phyloP scores from a whole-genome alignment of 2,113 vertebrate species.

The Melanotaenia duboulayi region DNA sequence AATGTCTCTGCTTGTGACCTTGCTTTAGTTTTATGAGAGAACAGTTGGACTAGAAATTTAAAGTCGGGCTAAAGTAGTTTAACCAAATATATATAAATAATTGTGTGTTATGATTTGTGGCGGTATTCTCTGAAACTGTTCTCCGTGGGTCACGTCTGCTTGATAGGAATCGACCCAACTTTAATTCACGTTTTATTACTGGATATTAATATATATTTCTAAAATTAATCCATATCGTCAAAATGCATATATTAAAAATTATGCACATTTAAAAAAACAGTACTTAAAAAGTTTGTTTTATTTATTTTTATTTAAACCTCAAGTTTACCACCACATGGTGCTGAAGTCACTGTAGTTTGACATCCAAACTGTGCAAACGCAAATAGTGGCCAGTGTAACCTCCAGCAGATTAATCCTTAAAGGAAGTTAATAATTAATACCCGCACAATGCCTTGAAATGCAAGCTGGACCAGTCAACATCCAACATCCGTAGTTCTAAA shows the following conservation, averaged over 20 bases:
- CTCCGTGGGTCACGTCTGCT: not conserved
- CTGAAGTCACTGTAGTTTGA: not conserved
- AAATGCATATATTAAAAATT: not conserved
- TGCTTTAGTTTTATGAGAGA: conserved; percentile 11
- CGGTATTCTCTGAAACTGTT: not conserved
- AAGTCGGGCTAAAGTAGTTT: not conserved
- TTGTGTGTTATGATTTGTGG: not conserved
- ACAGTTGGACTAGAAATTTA: not conserved
- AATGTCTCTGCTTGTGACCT: conserved; percentile 7
- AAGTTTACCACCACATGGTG: not conserved
- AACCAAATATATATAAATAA: not conserved
- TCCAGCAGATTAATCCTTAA: not conserved
- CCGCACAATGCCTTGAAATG: not conserved
- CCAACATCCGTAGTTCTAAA: not conserved
- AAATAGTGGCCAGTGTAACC: not conserved
- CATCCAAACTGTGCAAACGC: not conserved
- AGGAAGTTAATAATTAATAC: not conserved
- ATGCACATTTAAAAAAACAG: no score
- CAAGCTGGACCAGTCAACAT: not conserved
- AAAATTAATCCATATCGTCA: no score
- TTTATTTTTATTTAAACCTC: no score
- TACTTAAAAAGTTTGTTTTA: not conserved
- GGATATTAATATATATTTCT: no score
- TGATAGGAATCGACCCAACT: not conserved
- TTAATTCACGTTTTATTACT: not conserved